A percentile compares a stretch with the other conserved stretches of the same genome.
These are phyloP conservation scores for Myotis vivesi DNA, from an alignment of 2,797 vertebrate genomes.

Conservation along the genomic window DNA sequence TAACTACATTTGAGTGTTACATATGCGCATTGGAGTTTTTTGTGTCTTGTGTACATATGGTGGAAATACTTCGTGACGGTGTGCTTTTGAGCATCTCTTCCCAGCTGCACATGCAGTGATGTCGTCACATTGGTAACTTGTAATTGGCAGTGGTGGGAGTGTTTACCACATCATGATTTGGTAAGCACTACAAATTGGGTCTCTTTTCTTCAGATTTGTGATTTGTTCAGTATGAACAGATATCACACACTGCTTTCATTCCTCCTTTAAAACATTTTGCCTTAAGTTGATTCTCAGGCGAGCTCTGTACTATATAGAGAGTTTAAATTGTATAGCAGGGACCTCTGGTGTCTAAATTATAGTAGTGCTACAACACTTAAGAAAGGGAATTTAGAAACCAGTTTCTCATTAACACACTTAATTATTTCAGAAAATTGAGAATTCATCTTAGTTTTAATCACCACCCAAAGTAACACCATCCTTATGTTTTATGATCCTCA, in stretches of 20 bases:
- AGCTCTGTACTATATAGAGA: neutral
- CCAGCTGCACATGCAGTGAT: neutral
- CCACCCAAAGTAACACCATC: neutral
- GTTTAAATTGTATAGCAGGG: neutral
- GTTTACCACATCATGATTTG: neutral
- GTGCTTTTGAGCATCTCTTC: neutral
- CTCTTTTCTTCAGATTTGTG: neutral
- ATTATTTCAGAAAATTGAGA: slow-evolving; percentile 44
- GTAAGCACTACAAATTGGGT: neutral
- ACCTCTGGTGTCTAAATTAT: slow-evolving; percentile 39
- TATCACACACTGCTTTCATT: neutral
- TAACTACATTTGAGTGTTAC: neutral
- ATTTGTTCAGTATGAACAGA: neutral
- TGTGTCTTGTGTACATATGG: neutral
- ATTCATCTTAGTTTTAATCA: slow-evolving; percentile 21
- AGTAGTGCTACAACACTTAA: neutral
- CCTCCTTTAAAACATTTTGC: slow-evolving; percentile 1
- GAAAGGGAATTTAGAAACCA: neutral
- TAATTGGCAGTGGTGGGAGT: neutral
- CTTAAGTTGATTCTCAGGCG: neutral
- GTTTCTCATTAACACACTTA: neutral
- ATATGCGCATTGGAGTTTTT: neutral
- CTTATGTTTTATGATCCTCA: neutral
- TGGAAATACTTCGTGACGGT: neutral
- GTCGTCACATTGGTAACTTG: neutral